phyloP scores from a whole-genome alignment of 2,888 invertebrate species.

The Monochamus alternatus region DNA sequence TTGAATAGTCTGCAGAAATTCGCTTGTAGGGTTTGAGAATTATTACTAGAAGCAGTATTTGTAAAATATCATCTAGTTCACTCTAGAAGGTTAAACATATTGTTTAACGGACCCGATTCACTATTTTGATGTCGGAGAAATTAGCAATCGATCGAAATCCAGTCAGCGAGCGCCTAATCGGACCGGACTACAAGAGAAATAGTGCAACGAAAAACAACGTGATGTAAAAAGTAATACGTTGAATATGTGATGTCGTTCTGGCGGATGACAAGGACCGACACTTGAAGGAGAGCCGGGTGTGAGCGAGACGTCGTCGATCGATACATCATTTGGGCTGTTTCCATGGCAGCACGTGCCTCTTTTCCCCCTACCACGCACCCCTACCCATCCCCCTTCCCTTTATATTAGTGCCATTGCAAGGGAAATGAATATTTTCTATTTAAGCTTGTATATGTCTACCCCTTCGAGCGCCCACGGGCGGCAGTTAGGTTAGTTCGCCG shows the following conservation, averaged over 20 bases:
- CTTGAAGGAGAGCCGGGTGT: conserved; percentile 40
- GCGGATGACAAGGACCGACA: conserved; percentile 55
- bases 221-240: conserved; percentile 71
- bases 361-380: conserved; percentile 64
- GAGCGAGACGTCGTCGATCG: conserved; percentile 70
- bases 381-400: conserved; percentile 62
- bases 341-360: conserved; percentile 72
- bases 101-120: too few relatives aligned
- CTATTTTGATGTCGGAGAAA: background rate
- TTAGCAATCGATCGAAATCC: background rate
- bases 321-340: conserved; percentile 74
- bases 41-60: too few relatives aligned
- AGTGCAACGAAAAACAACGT: conserved; percentile 52
- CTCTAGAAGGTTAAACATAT: too few relatives aligned
- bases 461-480: conserved; percentile 41
- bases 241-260: conserved; percentile 71
- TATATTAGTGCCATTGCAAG: conserved; percentile 69
- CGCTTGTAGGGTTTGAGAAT: too few relatives aligned
- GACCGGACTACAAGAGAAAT: conserved; percentile 46
- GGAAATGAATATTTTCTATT: conserved; percentile 70
- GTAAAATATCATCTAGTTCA: too few relatives aligned
- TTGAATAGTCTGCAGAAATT: too few relatives aligned
- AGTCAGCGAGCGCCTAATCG: conserved; percentile 6
- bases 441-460: conserved; percentile 64
- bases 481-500: conserved; percentile 33